Evolutionary conservation across 2,888 invertebrate genomes (phyloP).

Genomic region (Elmis aenea): DNA sequence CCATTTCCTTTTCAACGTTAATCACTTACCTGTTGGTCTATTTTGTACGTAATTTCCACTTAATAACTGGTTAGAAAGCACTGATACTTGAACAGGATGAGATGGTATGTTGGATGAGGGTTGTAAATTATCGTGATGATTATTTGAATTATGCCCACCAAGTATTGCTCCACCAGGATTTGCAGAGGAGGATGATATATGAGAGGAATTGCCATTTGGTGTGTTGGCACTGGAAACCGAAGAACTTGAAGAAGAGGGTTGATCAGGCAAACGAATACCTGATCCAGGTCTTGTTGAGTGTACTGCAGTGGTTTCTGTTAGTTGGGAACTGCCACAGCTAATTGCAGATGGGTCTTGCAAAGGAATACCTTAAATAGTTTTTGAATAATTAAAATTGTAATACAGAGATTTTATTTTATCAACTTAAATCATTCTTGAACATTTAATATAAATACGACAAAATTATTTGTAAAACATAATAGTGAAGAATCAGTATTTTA

Average conservation of each 20-base stretch:
- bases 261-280: slow-evolving; percentile 19
- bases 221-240: slow-evolving; percentile 2
- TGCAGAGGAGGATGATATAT: background rate
- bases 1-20: too few relatives aligned
- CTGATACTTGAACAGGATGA: too few relatives aligned
- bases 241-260: slow-evolving; percentile 6
- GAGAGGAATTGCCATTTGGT: background rate
- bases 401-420: too few relatives aligned
- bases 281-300: slow-evolving; percentile 32
- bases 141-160: slow-evolving; percentile 2
- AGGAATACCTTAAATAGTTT: slow-evolving; percentile 47
- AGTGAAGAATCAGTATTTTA: too few relatives aligned
- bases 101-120: too few relatives aligned
- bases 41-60: slow-evolving; percentile 23
- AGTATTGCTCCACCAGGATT: slow-evolving; percentile 3
- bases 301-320: slow-evolving; percentile 27
- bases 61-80: slow-evolving; percentile 12
- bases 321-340: slow-evolving; percentile 6
- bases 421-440: too few relatives aligned
- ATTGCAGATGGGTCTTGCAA: slow-evolving; percentile 47
- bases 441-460: too few relatives aligned
- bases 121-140: slow-evolving; percentile 4
- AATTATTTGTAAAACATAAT: too few relatives aligned
- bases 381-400: slow-evolving; percentile 22
- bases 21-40: slow-evolving; percentile 26